Evolutionary conservation across 2,113 vertebrate genomes (phyloP), one percentile per base, ranked within the genome.

Genomic region (Gorsachius goisagi): DNA sequence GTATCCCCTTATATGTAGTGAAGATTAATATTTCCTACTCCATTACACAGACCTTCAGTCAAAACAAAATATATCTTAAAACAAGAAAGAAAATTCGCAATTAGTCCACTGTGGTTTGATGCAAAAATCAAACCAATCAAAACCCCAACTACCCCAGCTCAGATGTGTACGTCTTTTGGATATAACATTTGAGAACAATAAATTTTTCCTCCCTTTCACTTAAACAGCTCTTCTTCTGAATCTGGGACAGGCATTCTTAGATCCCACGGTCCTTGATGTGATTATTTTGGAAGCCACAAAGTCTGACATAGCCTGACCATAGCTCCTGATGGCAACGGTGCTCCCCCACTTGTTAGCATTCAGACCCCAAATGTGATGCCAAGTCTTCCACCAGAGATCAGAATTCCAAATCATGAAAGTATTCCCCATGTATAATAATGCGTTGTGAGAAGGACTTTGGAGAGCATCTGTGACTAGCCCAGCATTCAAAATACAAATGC

Each of bases 131-230:
- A 91, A 66, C 5, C 18, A 77, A 39, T 4, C 5, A 63, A 75
- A 82, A 22, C 1, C 12, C 2, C 9, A 52, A 76, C 7, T 24
- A 41, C 13, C 3, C 35, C 33, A 67, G 32, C 4, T 44, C 41
- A 35, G 4, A 23, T 2, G 1, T 19, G 9, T 3, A 23, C 1
- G 0, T 3, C 19, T 80, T 90, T 24, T 23, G 4, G 8, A 62
- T 58, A 23, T 5, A 68, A 66, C 10, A 33, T 19, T 45, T 58
- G 52, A 79, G 33, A 84, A 58, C 23, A 67, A 24, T 14, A 85
- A 84, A 9, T 64, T 68, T 67, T 68, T 47, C 55, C 23, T 75
- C 35, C 13, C 5, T 59, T 39, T 67, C 30, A 55, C 39, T 55
- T 53, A 22, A 58, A 41, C 41, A 87, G 33, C 27, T 44, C 3